Conservation (phyloP, 2,888 invertebrate species). For the Cosmorhoe ocellata region DNA sequence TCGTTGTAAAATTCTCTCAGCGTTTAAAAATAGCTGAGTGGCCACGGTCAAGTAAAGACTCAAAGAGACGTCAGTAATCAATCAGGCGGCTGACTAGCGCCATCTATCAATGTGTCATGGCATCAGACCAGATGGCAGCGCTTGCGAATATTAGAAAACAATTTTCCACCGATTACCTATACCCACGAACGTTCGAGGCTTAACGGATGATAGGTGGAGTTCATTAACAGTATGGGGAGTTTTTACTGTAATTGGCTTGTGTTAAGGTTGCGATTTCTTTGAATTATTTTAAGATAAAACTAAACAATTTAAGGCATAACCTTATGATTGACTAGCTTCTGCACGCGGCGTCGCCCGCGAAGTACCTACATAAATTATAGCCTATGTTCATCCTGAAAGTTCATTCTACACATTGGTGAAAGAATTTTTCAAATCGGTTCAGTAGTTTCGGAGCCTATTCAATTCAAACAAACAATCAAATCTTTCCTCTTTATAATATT, state of each 20-base stretch:
- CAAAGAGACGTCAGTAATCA: conserved; percentile 71
- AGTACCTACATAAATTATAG: no score
- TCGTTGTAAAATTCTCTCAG: conserved; percentile 29
- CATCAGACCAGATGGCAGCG: conserved; percentile 74
- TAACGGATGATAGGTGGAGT: conserved; percentile 21
- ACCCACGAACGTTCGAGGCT: conserved; percentile 31
- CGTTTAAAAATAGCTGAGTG: conserved; percentile 37
- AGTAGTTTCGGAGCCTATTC: no score
- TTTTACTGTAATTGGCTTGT: neutral
- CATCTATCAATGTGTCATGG: conserved; percentile 78
- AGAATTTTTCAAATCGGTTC: no score
- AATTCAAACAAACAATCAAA: no score
- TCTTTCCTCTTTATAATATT: no score
- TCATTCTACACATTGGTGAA: no score
- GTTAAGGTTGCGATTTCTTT: no score
- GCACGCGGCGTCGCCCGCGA: no score
- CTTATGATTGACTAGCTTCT: no score
- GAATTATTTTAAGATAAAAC: no score
- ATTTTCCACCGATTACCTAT: conserved; percentile 57
- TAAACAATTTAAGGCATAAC: no score
- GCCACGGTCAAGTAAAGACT: conserved; percentile 44
- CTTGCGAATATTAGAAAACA: conserved; percentile 72
- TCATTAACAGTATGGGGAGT: neutral
- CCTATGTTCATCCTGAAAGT: no score
- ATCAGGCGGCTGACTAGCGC: conserved; percentile 70